Percentiles rank a stretch among this genome's conserved stretches.
phyloP scores from a whole-genome alignment of 1,140 invertebrate genomes.

The Alviniconcha marisindica region DNA sequence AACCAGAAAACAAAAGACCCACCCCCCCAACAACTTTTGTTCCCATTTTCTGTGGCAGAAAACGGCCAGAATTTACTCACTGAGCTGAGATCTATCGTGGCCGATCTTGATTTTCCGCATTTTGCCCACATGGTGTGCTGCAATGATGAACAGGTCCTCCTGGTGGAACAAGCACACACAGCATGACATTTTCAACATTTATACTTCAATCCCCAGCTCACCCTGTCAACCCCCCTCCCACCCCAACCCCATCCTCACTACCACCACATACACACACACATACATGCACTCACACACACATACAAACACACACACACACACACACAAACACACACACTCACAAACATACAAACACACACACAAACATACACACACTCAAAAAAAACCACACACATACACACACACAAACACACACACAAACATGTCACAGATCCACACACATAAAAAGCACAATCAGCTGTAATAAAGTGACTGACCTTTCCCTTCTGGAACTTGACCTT shows the following conservation, averaged over 20 bases:
- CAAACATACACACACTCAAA: no score
- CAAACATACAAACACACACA: no score
- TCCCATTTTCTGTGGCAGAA: no score
- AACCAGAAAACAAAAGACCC: no score
- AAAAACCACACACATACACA: no score
- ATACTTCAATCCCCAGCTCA: no score
- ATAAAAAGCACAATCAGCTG: no score
- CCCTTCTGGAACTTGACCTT: constrained; percentile 73
- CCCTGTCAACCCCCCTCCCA: no score
- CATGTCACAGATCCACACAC: background rate
- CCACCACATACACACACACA: background rate
- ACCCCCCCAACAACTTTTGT: no score
- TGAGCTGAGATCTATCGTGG: constrained; percentile 69
- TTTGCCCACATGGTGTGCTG: constrained; percentile 67
- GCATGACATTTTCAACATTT: background rate
- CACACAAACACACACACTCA: background rate
- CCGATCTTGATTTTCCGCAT: constrained; percentile 71
- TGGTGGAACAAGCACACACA: constrained; percentile 48
- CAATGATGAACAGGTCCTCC: constrained; percentile 70
- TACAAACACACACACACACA: background rate
- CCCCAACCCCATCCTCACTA: no score
- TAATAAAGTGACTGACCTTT: constrained; percentile 69
- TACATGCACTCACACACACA: background rate
- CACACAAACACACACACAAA: background rate
- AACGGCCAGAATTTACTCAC: constrained; percentile 55